Evolutionary conservation across 2,113 vertebrate genomes (phyloP).

Genomic region (Falcunculus frontatus): DNA sequence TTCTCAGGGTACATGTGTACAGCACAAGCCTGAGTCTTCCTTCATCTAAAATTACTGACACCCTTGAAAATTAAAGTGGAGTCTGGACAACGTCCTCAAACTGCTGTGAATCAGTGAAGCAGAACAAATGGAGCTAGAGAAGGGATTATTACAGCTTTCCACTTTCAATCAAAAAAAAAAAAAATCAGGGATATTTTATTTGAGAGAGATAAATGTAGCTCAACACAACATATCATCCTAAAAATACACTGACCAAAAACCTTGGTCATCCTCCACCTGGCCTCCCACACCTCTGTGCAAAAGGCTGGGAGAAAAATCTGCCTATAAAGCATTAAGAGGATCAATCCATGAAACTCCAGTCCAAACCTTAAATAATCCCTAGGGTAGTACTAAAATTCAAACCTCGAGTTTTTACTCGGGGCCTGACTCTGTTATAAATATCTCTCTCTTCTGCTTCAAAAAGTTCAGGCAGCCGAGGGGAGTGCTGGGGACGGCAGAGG

Average conservation of each 20-base stretch:
- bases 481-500: neutral
- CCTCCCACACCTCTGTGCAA: neutral
- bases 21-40: neutral
- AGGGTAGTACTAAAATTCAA: neutral
- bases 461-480: neutral
- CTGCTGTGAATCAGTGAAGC: neutral
- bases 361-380: neutral
- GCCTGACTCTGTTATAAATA: neutral
- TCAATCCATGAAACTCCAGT: neutral
- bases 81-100: neutral
- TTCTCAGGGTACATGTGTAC: neutral
- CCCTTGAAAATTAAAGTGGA: conserved; percentile 8
- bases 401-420: neutral
- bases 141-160: neutral
- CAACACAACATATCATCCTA: neutral
- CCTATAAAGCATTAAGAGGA: neutral
- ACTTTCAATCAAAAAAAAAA: neutral
- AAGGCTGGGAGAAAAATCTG: neutral
- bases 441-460: neutral
- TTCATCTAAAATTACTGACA: neutral
- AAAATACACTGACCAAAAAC: neutral
- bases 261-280: neutral
- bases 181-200: neutral
- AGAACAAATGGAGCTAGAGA: neutral
- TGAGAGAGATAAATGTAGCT: neutral